These are phyloP conservation scores for Tragelaphus scriptus DNA, from an alignment of 2,113 vertebrate genomes.

Conservation along the genomic window DNA sequence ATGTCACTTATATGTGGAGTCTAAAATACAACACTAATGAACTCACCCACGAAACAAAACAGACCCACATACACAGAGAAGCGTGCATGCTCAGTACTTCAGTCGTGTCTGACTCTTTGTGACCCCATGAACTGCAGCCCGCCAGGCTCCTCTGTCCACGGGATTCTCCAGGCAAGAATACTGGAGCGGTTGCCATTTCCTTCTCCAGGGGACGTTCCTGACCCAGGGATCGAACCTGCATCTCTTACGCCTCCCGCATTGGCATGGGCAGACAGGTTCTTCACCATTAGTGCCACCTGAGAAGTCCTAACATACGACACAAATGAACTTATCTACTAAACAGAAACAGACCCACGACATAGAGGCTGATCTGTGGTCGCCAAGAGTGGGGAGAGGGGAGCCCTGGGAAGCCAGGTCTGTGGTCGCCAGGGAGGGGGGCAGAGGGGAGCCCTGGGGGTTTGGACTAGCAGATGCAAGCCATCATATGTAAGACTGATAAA, in stretches of 20 bases:
- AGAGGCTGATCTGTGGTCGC: not conserved
- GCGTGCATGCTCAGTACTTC: fast-evolving
- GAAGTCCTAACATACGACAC: not conserved
- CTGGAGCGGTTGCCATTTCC: not conserved
- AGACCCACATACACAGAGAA: not conserved
- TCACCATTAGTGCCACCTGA: not conserved
- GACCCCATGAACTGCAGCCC: not conserved
- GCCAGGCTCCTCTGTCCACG: not conserved
- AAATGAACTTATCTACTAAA: fast-evolving
- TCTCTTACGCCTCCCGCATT: fast-evolving
- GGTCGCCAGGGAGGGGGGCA: not conserved
- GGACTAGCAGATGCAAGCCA: not conserved
- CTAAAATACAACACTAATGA: not conserved
- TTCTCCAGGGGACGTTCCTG: not conserved
- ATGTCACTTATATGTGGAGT: not conserved
- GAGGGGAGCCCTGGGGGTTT: not conserved
- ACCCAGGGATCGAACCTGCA: not conserved
- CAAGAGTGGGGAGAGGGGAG: not conserved
- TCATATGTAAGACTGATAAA: fast-evolving
- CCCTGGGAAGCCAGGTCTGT: not conserved
- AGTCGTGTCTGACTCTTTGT: not conserved
- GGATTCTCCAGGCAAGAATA: not conserved
- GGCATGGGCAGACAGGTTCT: not conserved
- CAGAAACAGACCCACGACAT: not conserved
- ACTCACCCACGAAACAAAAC: fast-evolving